phyloP scores from a whole-genome alignment of 2,113 vertebrate genomes.

The Sebastes schlegelii region DNA sequence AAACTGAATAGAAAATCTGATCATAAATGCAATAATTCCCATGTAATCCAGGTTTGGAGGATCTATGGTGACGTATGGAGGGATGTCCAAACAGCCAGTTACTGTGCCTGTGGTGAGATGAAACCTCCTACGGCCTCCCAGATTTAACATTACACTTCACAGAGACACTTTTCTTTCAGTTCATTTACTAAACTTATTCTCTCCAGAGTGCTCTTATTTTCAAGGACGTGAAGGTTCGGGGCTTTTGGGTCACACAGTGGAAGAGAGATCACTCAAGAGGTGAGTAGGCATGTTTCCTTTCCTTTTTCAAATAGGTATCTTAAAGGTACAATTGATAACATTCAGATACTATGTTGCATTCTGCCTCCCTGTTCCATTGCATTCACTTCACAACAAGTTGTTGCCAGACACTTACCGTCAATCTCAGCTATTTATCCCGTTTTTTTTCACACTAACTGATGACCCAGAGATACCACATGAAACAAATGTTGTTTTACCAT shows the following conservation, averaged over 20 bases:
- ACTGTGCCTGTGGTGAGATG: slow-evolving; percentile 91
- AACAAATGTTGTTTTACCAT: no score
- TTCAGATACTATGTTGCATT: no score
- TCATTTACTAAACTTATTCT: slow-evolving; percentile 5
- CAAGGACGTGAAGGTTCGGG: slow-evolving; percentile 89
- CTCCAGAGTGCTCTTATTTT: slow-evolving; percentile 94
- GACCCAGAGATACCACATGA: no score
- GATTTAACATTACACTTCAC: slow-evolving; percentile 12
- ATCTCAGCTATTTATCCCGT: no score
- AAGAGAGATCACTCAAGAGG: slow-evolving; percentile 86
- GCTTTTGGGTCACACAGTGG: slow-evolving; percentile 98
- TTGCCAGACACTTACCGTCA: no score
- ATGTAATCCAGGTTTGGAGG: slow-evolving; percentile 85
- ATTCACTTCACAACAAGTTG: no score
- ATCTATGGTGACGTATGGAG: slow-evolving; percentile 97
- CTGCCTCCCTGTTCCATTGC: no score
- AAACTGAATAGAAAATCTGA: neutral
- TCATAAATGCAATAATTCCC: neutral
- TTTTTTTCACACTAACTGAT: no score
- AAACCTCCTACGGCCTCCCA: neutral
- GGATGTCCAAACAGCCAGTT: slow-evolving; percentile 96
- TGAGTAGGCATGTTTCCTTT: slow-evolving; percentile 70
- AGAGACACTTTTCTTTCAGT: neutral
- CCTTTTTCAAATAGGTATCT: neutral
- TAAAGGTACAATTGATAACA: no score